These are phyloP conservation scores for Perizoma flavofasciatum DNA, from an alignment of 2,888 invertebrate species.

Conservation along the genomic window DNA sequence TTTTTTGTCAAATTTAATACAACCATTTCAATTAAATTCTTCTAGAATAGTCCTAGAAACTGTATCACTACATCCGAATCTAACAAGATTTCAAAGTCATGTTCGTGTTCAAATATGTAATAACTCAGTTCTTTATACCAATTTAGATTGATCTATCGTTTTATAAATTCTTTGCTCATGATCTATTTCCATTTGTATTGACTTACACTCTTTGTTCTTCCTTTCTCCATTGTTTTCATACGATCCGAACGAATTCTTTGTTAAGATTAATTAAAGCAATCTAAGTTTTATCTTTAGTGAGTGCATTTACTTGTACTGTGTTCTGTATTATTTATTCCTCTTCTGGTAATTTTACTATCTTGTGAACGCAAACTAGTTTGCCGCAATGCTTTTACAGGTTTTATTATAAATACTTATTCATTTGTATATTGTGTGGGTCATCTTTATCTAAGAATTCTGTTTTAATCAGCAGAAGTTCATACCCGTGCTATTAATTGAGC, in stretches of 20 bases:
- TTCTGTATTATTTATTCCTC: constrained; percentile 13
- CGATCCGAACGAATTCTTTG: constrained; percentile 33
- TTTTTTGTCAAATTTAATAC: too few species aligned
- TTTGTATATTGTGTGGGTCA: background rate
- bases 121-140: constrained; percentile 21
- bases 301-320: constrained; percentile 23
- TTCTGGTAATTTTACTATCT: constrained; percentile 3
- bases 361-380: background rate
- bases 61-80: constrained; percentile 10
- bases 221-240: constrained; percentile 37
- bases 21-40: background rate
- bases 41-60: background rate
- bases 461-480: background rate
- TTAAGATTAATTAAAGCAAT: constrained; percentile 36
- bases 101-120: constrained; percentile 28
- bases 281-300: constrained; percentile 20
- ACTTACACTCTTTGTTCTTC: constrained; percentile 36
- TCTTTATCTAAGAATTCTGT: too few species aligned
- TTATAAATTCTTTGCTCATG: constrained; percentile 32
- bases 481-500: background rate
- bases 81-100: constrained; percentile 15
- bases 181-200: constrained; percentile 31
- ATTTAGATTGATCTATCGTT: constrained; percentile 8
- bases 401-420: background rate
- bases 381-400: background rate